phyloP scores from a whole-genome alignment of 2,888 invertebrate species.

The Epistrophe grossulariae region DNA sequence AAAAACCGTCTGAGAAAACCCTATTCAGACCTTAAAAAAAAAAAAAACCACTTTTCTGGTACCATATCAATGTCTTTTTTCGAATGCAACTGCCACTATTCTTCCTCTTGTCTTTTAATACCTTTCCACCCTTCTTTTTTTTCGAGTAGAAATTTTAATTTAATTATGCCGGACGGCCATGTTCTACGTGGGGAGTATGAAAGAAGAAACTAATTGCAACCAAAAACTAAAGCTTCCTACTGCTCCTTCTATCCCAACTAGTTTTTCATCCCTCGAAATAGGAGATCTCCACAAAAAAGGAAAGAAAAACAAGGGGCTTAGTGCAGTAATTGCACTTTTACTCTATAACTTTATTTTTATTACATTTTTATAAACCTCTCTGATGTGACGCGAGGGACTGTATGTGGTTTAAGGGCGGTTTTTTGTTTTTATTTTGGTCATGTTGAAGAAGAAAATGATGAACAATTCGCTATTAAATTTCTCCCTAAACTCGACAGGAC shows the following conservation, averaged over 20 bases:
- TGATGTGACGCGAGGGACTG: not conserved
- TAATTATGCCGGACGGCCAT: slow-evolving; percentile 39
- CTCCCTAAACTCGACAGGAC: not conserved
- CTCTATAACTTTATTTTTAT: slow-evolving; percentile 32
- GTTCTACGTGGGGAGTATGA: not conserved
- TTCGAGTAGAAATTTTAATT: slow-evolving; percentile 61
- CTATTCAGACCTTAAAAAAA: too few relatives aligned
- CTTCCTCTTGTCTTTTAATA: not conserved
- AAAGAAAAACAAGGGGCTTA: slow-evolving; percentile 30
- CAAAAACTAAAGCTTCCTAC: not conserved
- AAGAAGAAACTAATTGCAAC: slow-evolving; percentile 53
- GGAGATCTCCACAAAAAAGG: not conserved
- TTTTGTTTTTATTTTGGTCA: slow-evolving; percentile 25
- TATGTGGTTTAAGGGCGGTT: not conserved
- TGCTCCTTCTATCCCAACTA: not conserved
- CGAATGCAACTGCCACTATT: slow-evolving; percentile 32
- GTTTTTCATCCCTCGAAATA: slow-evolving; percentile 8
- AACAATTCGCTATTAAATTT: slow-evolving; percentile 25
- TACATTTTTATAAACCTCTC: slow-evolving; percentile 1
- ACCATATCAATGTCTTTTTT: slow-evolving; percentile 42
- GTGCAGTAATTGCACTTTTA: slow-evolving; percentile 57
- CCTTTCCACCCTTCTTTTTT: not conserved
- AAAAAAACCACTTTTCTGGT: slow-evolving; percentile 5
- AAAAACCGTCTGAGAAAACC: slow-evolving; percentile 35
- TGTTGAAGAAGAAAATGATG: slow-evolving; percentile 18